Base-by-base conservation (phyloP, 2,113 vertebrate genomes). In the Corythoichthys haematopterus region DNA sequence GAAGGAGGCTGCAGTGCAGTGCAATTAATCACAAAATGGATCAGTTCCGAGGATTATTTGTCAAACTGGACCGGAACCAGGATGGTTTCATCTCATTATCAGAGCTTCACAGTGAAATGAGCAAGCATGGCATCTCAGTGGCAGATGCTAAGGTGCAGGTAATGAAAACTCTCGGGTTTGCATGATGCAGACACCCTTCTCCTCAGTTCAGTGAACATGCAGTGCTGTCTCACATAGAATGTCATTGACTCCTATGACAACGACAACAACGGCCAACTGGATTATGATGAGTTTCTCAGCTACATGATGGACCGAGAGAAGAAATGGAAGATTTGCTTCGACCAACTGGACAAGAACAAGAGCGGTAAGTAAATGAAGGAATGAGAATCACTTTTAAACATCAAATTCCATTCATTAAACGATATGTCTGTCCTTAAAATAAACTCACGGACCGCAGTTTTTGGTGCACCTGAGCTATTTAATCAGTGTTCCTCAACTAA, bases 321-420 rank as follows among this genome's bases (percentile, higher is more conserved):
- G 76, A 90, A 87, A 65, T 92, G 91, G 91, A 91, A 88, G 77
- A 90, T 92, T 43, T 46, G 90, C 78, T 92, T 92, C 66, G 70
- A 91, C 50, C 76, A 87, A 56, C 78, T 92, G 83, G 90, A 92
- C 79, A 91, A 86, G 75, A 89, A 91, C 78, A 86, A 90, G 1
- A 85, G 89, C 63, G 90, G 89, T 92, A 77, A 90, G 88, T 82
- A 16, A 55, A 57, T 37, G 33, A 36, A 36, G 10, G 40, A 3
- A 40, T 40, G 16, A 16, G 3, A 14, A 43, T 55, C 9, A 33
- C 2, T 33, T 55, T 55, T 3, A 12, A 55, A 55, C 52, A 16
- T 50, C 47, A 55, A 55, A 9, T 53, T 53, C 52, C 9, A 50
- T 15, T 50, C 13, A 50, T 50, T 40, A 43, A 43, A 43, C n/a